phyloP scores from a whole-genome alignment of 2,113 vertebrate genomes.

The Platichthys flesus region DNA sequence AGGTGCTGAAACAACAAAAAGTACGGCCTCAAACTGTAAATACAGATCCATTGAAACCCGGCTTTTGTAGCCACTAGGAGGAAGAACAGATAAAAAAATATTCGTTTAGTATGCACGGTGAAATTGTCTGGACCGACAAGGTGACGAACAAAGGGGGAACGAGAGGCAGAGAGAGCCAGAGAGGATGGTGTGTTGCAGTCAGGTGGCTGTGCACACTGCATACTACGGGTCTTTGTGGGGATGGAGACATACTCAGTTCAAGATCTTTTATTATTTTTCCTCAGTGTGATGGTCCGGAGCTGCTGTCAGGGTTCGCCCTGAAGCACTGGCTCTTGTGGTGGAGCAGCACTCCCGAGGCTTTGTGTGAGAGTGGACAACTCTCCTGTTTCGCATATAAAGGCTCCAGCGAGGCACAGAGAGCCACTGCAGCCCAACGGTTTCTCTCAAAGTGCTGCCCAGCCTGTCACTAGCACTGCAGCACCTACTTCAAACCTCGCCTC shows the following conservation, averaged over 20 bases:
- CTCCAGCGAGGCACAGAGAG: conserved; percentile 33
- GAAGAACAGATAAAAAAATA: conserved; percentile 31
- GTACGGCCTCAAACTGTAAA: conserved; percentile 33
- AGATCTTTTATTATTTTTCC: conserved; percentile 37
- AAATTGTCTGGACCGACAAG: conserved; percentile 45
- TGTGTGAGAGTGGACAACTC: conserved; percentile 24
- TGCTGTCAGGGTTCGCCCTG: conserved; percentile 59
- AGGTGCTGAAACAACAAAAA: conserved; percentile 40
- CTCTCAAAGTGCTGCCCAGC: conserved; percentile 16
- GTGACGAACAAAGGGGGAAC: conserved; percentile 38
- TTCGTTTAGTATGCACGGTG: conserved; percentile 51
- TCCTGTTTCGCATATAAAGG: conserved; percentile 26
- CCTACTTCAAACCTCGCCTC: background rate
- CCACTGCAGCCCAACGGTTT: conserved; percentile 33
- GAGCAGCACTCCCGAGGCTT: conserved; percentile 40
- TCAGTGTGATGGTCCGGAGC: conserved; percentile 21
- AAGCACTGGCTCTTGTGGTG: conserved; percentile 43
- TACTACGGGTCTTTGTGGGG: conserved; percentile 10
- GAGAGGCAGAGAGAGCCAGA: conserved; percentile 48
- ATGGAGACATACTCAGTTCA: conserved; percentile 33
- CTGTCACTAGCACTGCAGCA: conserved; percentile 18
- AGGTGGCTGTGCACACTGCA: conserved; percentile 41
- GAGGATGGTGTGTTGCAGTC: conserved; percentile 11
- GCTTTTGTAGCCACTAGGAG: conserved; percentile 44
- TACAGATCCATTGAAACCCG: conserved; percentile 52